phyloP scores from a whole-genome alignment of 64 coral and sea anemone species.

The Exaiptasia diaphana region DNA sequence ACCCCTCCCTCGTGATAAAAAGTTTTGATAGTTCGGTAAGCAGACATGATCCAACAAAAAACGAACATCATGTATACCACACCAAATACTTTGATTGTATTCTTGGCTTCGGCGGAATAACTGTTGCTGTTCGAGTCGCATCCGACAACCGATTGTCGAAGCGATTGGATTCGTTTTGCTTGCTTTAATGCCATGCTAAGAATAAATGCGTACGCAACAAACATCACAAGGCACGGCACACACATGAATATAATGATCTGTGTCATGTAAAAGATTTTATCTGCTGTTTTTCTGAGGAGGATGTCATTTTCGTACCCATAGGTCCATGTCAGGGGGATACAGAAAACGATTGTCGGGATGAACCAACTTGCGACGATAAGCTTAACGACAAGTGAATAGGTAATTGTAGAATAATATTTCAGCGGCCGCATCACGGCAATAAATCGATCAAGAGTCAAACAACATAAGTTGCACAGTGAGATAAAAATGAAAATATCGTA shows the following conservation, averaged over 20 bases:
- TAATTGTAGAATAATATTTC: constrained; percentile 61
- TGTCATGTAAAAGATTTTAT: constrained; percentile 65
- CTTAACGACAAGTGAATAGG: constrained; percentile 18
- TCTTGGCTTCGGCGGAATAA: background rate
- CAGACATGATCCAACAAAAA: constrained; percentile 72
- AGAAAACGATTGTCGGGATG: constrained; percentile 46
- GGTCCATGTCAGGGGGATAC: constrained; percentile 51
- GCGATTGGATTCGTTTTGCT: constrained; percentile 42
- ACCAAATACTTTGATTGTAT: constrained; percentile 60
- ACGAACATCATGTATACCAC: constrained; percentile 67
- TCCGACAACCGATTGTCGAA: constrained; percentile 23
- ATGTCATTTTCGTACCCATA: constrained; percentile 49
- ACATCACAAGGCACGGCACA: constrained; percentile 54
- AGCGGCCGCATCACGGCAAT: constrained; percentile 65
- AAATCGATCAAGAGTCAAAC: constrained; percentile 62
- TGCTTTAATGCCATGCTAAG: constrained; percentile 44
- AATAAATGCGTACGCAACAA: constrained; percentile 48
- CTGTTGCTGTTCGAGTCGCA: background rate
- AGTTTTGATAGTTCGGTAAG: constrained; percentile 29
- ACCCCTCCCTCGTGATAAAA: constrained; percentile 33
- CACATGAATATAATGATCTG: constrained; percentile 69
- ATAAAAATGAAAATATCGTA: constrained; percentile 57
- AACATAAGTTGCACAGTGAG: constrained; percentile 66
- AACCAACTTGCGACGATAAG: constrained; percentile 44
- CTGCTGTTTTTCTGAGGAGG: constrained; percentile 40